Base-by-base conservation (phyloP, 2,888 invertebrate species). In the Frankliniella fusca region DNA sequence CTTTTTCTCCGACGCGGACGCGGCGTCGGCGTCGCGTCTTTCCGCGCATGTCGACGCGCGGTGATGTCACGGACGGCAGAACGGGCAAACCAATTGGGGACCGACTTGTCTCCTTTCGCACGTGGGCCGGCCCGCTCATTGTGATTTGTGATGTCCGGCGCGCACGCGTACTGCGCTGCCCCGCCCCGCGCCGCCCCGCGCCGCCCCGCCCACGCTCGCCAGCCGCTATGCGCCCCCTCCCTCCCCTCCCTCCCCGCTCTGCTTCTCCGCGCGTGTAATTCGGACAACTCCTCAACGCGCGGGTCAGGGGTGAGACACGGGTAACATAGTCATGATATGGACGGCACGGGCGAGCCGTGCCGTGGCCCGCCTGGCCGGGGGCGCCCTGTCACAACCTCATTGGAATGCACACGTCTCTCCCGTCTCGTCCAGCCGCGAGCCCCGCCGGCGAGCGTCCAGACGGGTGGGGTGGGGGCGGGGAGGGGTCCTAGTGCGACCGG, bases 331-430 rank as follows among this genome's bases (percentile, higher is more conserved):
- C 38, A 38, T 38, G 38, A 5, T 38, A 5, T 3, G 38, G 38
- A 38, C 38, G 38, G n/a, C n/a, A n/a, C n/a, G n/a, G n/a, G n/a
- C n/a, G n/a, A n/a, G n/a, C n/a, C n/a, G n/a, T n/a, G n/a, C n/a
- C n/a, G n/a, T n/a, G 15, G 61, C 61, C 61, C 7, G 15, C 61
- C 70, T 23, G 27, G 5, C 70, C 70, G n/a, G n/a, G n/a, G n/a
- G n/a, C 27, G 9, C 27, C 70, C 70, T 76, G 70, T 76, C 70
- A 76, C 70, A 76, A 23, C 70, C 70, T 76, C 70, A 76, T 76
- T 76, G 70, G 9, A 27, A 76, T 76, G 70, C 23, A 76, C 61
- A 9, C 23, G 70, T 27, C 61, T 20, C 7, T 18, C 61, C 15
- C 11, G 61, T 18, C n/a, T 18, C 61, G 61, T 18, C 15, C 54